These are phyloP conservation scores for Epinotia ramella DNA, from an alignment of 2,888 invertebrate species.

Conservation along the genomic window DNA sequence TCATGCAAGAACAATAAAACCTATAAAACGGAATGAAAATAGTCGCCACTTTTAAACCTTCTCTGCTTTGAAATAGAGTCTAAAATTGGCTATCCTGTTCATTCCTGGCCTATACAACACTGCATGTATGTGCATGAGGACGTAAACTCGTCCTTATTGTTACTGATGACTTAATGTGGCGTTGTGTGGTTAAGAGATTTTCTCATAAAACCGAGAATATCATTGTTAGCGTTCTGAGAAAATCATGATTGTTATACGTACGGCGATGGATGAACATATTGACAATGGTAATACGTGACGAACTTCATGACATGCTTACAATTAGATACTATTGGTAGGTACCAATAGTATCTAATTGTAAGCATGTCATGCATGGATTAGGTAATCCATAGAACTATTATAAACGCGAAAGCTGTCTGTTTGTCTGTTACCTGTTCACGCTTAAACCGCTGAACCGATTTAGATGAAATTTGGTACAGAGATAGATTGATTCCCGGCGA, in stretches of 20 bases:
- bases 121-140: background rate
- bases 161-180: background rate
- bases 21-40: background rate
- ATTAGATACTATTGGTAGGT: background rate
- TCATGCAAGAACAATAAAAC: background rate
- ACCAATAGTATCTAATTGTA: no score
- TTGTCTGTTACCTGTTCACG: no score
- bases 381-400: no score
- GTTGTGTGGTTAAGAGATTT: background rate
- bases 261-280: background rate
- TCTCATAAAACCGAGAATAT: constrained; percentile 12
- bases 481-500: no score
- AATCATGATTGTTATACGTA: background rate
- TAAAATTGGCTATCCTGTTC: background rate
- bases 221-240: constrained; percentile 15
- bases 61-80: background rate
- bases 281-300: background rate
- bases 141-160: background rate
- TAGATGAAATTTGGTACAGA: no score
- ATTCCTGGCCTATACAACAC: background rate
- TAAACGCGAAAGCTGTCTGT: no score
- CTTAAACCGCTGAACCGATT: no score
- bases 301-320: background rate
- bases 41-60: background rate
- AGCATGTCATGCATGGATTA: no score